Percentiles rank a stretch among this genome's conserved stretches.
Conservation (phyloP, 2,888 invertebrate species). For the Choristoneura rosaceana region DNA sequence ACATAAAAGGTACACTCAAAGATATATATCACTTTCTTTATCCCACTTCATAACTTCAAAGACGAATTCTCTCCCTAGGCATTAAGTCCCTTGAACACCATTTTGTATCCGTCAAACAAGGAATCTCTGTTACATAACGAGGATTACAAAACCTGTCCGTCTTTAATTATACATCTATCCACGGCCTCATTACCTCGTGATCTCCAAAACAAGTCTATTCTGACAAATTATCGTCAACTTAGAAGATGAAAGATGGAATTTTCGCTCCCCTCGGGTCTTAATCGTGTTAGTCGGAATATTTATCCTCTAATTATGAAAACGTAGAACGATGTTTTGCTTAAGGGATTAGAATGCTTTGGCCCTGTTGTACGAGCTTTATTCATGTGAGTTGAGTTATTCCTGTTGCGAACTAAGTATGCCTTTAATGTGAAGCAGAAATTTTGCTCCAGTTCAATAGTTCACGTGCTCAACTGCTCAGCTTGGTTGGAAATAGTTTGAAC, state of each 20-base stretch:
- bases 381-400: constrained; percentile 31
- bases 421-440: constrained; percentile 27
- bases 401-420: constrained; percentile 20
- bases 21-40: constrained; percentile 10
- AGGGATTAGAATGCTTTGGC: constrained; percentile 31
- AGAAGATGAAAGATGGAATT: constrained; percentile 49
- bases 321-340: constrained; percentile 44
- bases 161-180: constrained; percentile 31
- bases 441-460: constrained; percentile 28
- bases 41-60: constrained; percentile 22
- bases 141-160: constrained; percentile 19
- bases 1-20: constrained; percentile 23
- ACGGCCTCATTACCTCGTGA: constrained; percentile 26
- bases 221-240: constrained; percentile 55
- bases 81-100: constrained; percentile 10
- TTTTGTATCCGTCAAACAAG: constrained; percentile 22
- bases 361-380: constrained; percentile 13
- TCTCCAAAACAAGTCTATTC: constrained; percentile 44
- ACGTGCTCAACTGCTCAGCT: constrained; percentile 17
- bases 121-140: constrained; percentile 22
- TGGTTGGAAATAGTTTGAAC: constrained; percentile 34
- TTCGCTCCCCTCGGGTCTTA: constrained; percentile 55
- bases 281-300: constrained; percentile 63
- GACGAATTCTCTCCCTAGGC: constrained; percentile 15
- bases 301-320: constrained; percentile 60